Base-by-base conservation (phyloP, 2,888 invertebrate species). In the Epinotia bilunana region DNA sequence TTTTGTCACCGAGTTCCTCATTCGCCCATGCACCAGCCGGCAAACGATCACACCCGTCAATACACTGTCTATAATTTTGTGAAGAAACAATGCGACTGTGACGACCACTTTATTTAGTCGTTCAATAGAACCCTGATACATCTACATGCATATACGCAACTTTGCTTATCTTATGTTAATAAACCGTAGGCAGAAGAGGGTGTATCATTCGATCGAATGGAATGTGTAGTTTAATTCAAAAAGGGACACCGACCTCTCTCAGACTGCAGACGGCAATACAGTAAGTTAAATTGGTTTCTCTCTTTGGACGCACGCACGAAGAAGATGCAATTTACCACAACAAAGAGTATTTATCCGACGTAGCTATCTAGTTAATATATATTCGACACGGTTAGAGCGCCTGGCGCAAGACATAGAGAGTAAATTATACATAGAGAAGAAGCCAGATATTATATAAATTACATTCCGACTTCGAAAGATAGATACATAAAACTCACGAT, bases 271-370 rank as follows among this genome's bases (percentile, higher is more conserved):
- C 53, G n/a, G 28, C 65, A 33, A 49, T 49, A 3, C 23, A 46
- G 64, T 64, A 64, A 65, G n/a, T 53, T 65, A 53, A 53, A 65
- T 65, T 65, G 49, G 49, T 65, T 65, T 64, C 20, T 64, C 63
- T 43, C 28, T 2, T 65, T 65, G 28, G n/a, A 65, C n/a, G 28
- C 49, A 65, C n/a, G 28, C 49, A 53, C 11, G n/a, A 46, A 53
- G 28, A 53, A 53, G 28, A 65, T 65, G 65, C 65, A 65, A 65
- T 65, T 53, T 65, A 53, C n/a, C 28, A 49, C 65, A 65, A 64
- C 53, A 65, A 53, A 53, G 65, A 49, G 18, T 57, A 57, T 65
- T n/a, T 65, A 65, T 53, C 62, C 18, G 16, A 61, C 1, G 13
- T 63, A 63, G 18, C 13, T 20, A 46, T 43, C 43, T 65, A 65